phyloP scores from a whole-genome alignment of 2,888 invertebrate genomes.

The Cylloceria caligata region DNA sequence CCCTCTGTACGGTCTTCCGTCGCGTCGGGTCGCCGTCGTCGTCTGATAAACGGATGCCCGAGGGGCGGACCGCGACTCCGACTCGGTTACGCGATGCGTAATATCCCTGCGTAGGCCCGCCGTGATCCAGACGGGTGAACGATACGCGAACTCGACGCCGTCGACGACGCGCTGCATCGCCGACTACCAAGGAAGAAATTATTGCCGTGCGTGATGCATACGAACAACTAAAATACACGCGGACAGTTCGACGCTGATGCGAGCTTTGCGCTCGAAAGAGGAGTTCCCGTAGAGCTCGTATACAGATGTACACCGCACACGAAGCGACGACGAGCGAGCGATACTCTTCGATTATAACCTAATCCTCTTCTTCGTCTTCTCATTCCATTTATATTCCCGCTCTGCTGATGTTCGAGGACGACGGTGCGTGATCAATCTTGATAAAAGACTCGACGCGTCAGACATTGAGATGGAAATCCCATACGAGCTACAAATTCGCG shows the following conservation, averaged over 20 bases:
- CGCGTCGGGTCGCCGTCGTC: slow-evolving; percentile 52
- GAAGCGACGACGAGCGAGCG: slow-evolving; percentile 23
- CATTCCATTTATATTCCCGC: slow-evolving; percentile 22
- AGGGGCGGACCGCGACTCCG: slow-evolving; percentile 38
- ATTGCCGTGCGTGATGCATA: slow-evolving; percentile 33
- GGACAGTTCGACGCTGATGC: neutral
- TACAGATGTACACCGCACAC: neutral
- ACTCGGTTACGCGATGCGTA: slow-evolving; percentile 58
- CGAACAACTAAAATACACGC: neutral
- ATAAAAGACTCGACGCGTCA: slow-evolving; percentile 45
- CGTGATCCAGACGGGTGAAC: slow-evolving; percentile 32
- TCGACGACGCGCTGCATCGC: slow-evolving; percentile 24
- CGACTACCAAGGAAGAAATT: slow-evolving; percentile 42
- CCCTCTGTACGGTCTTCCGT: slow-evolving; percentile 16
- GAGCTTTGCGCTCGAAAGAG: neutral
- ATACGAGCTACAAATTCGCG: slow-evolving; percentile 42
- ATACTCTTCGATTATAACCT: slow-evolving; percentile 49
- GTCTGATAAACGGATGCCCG: slow-evolving; percentile 56
- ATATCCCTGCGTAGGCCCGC: slow-evolving; percentile 48
- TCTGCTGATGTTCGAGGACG: slow-evolving; percentile 8
- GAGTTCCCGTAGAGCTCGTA: slow-evolving; percentile 9
- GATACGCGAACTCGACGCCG: slow-evolving; percentile 36
- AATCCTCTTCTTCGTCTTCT: slow-evolving; percentile 22
- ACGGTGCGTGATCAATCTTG: slow-evolving; percentile 58
- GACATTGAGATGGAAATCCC: slow-evolving; percentile 54